A percentile compares a stretch with the other conserved stretches of the same genome.
These are phyloP conservation scores for Vimba vimba DNA, from an alignment of 2,113 vertebrate species.

Conservation along the genomic window DNA sequence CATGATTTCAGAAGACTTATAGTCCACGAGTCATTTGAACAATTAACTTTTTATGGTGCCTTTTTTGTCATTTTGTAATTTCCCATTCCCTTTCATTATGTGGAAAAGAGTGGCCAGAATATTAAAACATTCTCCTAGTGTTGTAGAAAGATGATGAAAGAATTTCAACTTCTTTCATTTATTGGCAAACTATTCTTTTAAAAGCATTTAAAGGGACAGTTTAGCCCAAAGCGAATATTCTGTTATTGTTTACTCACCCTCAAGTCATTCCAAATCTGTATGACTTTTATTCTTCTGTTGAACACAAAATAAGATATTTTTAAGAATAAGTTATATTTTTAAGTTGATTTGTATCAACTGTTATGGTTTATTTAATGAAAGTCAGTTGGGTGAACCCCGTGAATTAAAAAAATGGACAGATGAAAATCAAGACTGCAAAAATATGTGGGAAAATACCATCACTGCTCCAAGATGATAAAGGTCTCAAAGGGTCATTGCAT, in stretches of 20 bases:
- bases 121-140: neutral
- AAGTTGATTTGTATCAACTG: neutral
- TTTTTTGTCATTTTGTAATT: neutral
- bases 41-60: neutral
- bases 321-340: neutral
- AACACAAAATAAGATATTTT: neutral
- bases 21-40: too few relatives aligned
- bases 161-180: neutral
- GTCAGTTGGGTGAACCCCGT: too few relatives aligned
- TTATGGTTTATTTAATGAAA: too few relatives aligned
- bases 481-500: too few relatives aligned
- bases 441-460: neutral
- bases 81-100: neutral
- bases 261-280: neutral
- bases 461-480: too few relatives aligned
- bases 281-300: neutral
- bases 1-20: neutral
- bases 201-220: neutral
- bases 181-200: neutral
- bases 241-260: neutral
- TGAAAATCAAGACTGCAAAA: too few relatives aligned
- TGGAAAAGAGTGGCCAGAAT: neutral
- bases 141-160: neutral
- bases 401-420: too few relatives aligned
- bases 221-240: neutral